These are phyloP conservation scores for Charina bottae DNA, from an alignment of 2,113 vertebrate genomes.

Conservation along the genomic window DNA sequence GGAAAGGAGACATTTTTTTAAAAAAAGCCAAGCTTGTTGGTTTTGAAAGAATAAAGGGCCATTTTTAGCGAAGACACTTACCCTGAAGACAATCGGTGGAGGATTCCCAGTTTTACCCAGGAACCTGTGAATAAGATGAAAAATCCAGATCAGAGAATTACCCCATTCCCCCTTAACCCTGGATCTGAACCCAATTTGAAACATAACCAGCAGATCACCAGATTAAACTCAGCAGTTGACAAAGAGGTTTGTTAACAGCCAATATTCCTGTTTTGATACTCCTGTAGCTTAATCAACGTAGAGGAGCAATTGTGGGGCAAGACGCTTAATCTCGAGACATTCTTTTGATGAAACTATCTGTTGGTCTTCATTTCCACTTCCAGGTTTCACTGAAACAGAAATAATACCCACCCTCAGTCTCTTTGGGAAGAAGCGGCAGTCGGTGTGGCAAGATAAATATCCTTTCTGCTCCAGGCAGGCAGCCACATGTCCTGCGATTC, in stretches of 20 bases:
- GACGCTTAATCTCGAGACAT: neutral
- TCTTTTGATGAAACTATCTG: slow-evolving; percentile 5
- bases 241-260: slow-evolving; percentile 5
- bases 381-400: slow-evolving; percentile 55
- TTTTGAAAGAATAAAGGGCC: neutral
- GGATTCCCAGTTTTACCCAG: neutral
- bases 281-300: slow-evolving; percentile 14
- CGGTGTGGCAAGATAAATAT: slow-evolving; percentile 67
- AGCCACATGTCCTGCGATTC: slow-evolving; percentile 61
- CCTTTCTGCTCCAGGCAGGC: slow-evolving; percentile 65
- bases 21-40: neutral
- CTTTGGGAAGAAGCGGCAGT: slow-evolving; percentile 46
- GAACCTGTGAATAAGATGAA: neutral
- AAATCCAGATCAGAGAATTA: neutral
- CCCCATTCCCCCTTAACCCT: neutral
- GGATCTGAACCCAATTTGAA: neutral
- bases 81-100: neutral
- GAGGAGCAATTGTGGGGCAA: slow-evolving; percentile 4
- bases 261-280: neutral
- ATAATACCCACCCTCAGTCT: slow-evolving; percentile 46
- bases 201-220: neutral
- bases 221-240: neutral
- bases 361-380: slow-evolving; percentile 29
- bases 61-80: neutral
- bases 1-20: neutral